A percentile compares a stretch with the other conserved stretches of the same genome.
phyloP scores from a whole-genome alignment of 2,797 vertebrate genomes.

The Phyllotis vaccarum region DNA sequence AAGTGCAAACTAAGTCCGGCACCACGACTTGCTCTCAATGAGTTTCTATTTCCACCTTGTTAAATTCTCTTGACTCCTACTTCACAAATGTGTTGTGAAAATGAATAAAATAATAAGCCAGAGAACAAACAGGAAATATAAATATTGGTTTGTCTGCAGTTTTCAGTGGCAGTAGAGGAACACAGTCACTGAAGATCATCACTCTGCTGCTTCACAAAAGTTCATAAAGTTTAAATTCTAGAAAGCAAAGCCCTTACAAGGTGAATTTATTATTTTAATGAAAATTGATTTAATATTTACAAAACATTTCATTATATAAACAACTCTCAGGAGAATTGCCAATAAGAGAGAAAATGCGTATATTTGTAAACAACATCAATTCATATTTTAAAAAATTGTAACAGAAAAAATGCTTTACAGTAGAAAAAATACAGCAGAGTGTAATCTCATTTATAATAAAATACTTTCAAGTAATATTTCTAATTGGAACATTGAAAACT shows the following conservation, averaged over 20 bases:
- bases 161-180: not conserved
- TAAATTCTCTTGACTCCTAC: not conserved
- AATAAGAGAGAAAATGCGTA: not conserved
- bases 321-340: not conserved
- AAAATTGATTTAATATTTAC: conserved; percentile 41
- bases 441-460: not conserved
- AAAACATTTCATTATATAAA: conserved; percentile 11
- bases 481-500: conserved; percentile 14
- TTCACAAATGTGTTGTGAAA: conserved; percentile 8
- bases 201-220: not conserved
- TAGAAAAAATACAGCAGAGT: not conserved
- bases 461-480: not conserved
- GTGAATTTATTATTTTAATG: conserved; percentile 28
- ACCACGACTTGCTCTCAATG: not conserved
- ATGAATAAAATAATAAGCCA: not conserved
- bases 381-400: conserved; percentile 30
- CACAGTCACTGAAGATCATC: not conserved
- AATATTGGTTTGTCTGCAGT: not conserved
- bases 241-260: conserved; percentile 6
- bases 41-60: not conserved
- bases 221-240: conserved; percentile 14
- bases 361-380: not conserved
- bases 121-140: not conserved
- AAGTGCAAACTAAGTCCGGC: not conserved
- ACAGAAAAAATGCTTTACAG: not conserved